These are phyloP conservation scores for Tetrapedia diversipes DNA, from an alignment of 2,888 invertebrate genomes.

Conservation along the genomic window DNA sequence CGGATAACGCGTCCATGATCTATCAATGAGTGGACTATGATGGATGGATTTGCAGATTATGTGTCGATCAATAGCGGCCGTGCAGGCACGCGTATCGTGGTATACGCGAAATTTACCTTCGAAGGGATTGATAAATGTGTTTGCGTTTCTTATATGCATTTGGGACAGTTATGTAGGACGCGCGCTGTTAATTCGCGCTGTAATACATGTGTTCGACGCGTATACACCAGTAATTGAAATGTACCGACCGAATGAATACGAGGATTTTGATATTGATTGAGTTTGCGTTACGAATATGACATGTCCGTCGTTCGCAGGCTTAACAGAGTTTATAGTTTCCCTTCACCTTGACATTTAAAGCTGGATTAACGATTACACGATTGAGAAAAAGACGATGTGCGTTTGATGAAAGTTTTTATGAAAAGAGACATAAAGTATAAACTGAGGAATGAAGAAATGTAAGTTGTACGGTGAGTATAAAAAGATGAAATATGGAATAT, in stretches of 20 bases:
- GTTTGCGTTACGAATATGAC: background rate
- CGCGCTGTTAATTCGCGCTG: slow-evolving; percentile 13
- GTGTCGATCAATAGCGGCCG: slow-evolving; percentile 50
- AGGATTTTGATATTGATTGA: background rate
- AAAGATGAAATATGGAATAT: no score
- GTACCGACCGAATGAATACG: background rate
- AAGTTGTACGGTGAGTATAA: no score
- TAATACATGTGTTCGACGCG: background rate
- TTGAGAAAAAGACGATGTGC: no score
- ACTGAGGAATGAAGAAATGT: no score
- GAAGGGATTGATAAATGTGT: slow-evolving; percentile 45
- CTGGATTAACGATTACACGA: background rate
- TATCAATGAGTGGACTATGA: slow-evolving; percentile 54
- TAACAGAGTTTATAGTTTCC: background rate
- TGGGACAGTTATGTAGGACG: slow-evolving; percentile 7
- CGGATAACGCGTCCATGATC: slow-evolving; percentile 42
- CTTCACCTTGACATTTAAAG: background rate
- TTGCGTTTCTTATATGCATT: slow-evolving; percentile 33
- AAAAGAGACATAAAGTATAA: no score
- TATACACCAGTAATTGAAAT: background rate
- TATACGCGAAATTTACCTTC: slow-evolving; percentile 45
- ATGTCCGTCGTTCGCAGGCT: background rate
- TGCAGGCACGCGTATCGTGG: slow-evolving; percentile 11
- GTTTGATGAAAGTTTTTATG: no score
- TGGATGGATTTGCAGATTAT: slow-evolving; percentile 60